Evolutionary conservation across 2,113 vertebrate species (phyloP), one percentile per base, ranked within the genome.

Genomic region (Cinclus cinclus): DNA sequence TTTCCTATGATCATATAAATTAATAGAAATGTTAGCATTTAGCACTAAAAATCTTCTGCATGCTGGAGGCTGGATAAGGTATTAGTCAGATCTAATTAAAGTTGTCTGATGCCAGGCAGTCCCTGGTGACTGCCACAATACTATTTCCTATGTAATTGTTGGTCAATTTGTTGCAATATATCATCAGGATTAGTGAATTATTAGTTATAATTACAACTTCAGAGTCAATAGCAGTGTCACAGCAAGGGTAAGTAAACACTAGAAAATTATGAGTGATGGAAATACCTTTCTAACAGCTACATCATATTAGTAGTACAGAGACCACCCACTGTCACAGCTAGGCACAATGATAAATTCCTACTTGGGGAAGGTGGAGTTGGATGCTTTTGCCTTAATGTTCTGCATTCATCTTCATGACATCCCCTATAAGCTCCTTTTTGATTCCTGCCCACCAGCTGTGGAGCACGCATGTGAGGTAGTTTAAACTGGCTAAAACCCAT

Each of bases 231-330:
- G 63, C 63, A 53, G 60, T 96, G 96, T 95, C 92, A 70, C 92
- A 96, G 95, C 82, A 94, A 96, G 96, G 96, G 89, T 97, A 97
- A 95, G 73, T 73, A 98, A 98, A 96, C 90, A 94, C 31, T 67
- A 90, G 84, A 93, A 89, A 96, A 86, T 91, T 64, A 91, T 76
- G 92, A 95, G 49, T 46, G 50, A 90, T 92, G 62, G 79, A 92
- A 95, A 95, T 73, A 95, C 35, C 59, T 90, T 84, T 79, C n/a
- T 89, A 89, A 81, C 70, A 64, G 62, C 77, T 47, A 80, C 85
- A 77, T 59, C 9, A 8, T 62, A 70, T 47, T 23, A 53, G 30
- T 46, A 50, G n/a, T 82, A 71, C 65, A 89, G 50, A 69, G n/a
- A 95, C 78, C 92, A 82, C 71, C 52, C 63, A 74, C 27, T 5